Evolutionary conservation across 2,113 vertebrate species (phyloP), one percentile per base, ranked within the genome.

Genomic region (Beaufortia kweichowensis): DNA sequence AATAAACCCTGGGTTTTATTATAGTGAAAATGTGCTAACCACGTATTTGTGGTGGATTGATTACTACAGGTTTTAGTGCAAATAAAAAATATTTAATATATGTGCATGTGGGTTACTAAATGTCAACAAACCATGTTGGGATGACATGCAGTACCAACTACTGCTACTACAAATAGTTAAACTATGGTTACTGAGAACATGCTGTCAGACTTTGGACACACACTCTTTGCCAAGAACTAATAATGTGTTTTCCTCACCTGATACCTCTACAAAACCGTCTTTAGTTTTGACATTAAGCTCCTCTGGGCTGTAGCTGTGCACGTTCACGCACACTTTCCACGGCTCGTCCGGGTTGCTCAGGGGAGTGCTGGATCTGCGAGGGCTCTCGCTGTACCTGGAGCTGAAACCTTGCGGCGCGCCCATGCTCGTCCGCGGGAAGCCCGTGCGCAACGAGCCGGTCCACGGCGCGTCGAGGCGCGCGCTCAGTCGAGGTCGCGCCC

Each of bases 311-410:
- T 97, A 99, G 91, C 95, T 98, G 90, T 99, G 96, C 76, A 99
- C 97, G 14, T 98, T 99, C 76, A 99, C 97, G 8, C 97, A 98
- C n/a, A 98, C 95, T 82, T 99, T 99, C 97, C 97, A 99, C 10
- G 96, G 96, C 79, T 98, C 95, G 0, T 95, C 94, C 0, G 92
- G 88, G 55, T 91, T 88, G 28, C 88, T 85, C 14, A 74, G 89
- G 1, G 95, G 92, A 2, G 90, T 84, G 88, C 86, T 92, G 35
- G 57, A 7, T 31, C 24, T 15, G 80, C 93, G 91, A 78, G 92
- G 90, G 53, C 92, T 84, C 85, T 97, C 95, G 0, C 91, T 87
- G 55, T 95, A 97, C 35, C 91, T 89, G 41, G 90, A 0, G 26
- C 91, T 83, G 76, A 94, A 95, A n/a, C 91, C 62, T 1, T 92